Conservation (phyloP, 2,113 vertebrate species). For the Chinchilla lanigera region DNA sequence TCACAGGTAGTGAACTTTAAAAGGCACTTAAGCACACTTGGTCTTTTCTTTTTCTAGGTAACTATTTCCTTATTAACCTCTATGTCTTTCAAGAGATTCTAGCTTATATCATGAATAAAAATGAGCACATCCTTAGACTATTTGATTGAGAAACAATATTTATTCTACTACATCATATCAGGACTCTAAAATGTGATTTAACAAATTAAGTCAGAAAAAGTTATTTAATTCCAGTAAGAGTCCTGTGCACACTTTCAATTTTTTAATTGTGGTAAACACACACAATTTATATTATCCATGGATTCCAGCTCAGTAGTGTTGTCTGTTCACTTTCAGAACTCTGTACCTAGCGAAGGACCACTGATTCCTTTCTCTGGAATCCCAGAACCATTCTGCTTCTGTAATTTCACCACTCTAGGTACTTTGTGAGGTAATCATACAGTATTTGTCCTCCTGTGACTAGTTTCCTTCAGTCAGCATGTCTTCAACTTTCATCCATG, state of each 20-base stretch:
- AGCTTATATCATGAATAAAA: not conserved
- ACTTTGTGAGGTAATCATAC: not conserved
- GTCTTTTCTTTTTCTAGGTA: not conserved
- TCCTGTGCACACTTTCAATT: not conserved
- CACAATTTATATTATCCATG: not conserved
- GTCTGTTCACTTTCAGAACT: not conserved
- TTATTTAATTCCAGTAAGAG: not conserved
- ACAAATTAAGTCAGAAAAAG: not conserved
- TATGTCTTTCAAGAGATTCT: not conserved
- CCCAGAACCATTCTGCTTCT: not conserved
- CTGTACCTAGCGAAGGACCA: not conserved
- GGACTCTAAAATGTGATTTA: not conserved
- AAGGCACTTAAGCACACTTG: not conserved
- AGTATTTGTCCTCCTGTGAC: not conserved
- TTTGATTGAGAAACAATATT: not conserved
- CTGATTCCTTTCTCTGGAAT: no score
- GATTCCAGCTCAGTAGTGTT: no score
- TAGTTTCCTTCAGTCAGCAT: not conserved
- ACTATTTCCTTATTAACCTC: not conserved
- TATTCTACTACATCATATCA: not conserved
- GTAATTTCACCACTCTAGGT: not conserved
- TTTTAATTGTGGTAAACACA: not conserved
- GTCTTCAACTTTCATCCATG: not conserved
- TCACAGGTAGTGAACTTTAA: not conserved
- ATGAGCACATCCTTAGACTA: not conserved